These are phyloP conservation scores for Caenorhabditis tropicalis DNA, from an alignment of 1,140 invertebrate species.

Conservation along the genomic window DNA sequence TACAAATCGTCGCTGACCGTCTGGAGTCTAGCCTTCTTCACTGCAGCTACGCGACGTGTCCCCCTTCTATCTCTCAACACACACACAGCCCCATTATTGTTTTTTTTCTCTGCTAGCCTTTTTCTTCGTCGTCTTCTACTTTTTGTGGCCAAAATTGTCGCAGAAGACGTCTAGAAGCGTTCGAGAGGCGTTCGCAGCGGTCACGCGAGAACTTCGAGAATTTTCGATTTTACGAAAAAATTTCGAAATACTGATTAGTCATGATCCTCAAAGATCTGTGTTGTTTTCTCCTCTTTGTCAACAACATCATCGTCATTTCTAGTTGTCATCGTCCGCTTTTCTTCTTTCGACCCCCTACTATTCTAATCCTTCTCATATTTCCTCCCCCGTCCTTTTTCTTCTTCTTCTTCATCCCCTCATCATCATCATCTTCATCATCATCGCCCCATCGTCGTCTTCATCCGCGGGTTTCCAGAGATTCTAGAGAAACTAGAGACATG, in stretches of 20 bases:
- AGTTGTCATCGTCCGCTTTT: neutral
- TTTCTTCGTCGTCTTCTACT: neutral
- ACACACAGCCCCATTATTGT: conserved; percentile 34
- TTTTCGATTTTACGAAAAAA: neutral
- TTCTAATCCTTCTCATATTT: neutral
- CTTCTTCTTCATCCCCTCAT: neutral
- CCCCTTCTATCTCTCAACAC: neutral
- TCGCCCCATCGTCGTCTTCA: neutral
- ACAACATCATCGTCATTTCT: neutral
- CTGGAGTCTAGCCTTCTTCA: neutral
- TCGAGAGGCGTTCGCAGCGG: neutral
- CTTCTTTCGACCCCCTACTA: neutral
- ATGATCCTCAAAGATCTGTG: neutral
- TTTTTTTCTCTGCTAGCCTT: conserved; percentile 32
- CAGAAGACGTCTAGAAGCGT: neutral
- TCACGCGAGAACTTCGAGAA: neutral
- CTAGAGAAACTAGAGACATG: neutral
- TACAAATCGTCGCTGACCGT: neutral
- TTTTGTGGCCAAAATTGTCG: neutral
- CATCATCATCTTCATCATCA: neutral
- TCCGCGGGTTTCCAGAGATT: neutral
- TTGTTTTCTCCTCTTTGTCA: neutral
- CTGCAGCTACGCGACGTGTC: neutral
- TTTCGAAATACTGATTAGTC: conserved; percentile 19
- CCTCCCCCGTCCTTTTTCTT: neutral